Evolutionary conservation across 2,113 vertebrate genomes (phyloP), one percentile per base, ranked within the genome.

Genomic region (Stictonetta naevosa): DNA sequence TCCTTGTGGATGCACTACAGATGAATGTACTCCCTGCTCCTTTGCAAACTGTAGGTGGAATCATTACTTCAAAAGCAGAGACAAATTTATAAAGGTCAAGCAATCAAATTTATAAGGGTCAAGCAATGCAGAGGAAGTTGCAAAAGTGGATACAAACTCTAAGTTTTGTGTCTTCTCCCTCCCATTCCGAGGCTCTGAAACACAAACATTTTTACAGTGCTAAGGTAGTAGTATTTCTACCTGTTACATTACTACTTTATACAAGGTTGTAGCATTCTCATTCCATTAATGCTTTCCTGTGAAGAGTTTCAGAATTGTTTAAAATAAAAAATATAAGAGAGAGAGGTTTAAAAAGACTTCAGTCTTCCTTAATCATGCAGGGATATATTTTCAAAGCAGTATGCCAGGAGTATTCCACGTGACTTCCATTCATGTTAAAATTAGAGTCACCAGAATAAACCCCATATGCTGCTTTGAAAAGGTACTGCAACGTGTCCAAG

Each of bases 341-440:
- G 6, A 77, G 68, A 52, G 22, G 25, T 36, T 94, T 92, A 73
- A 93, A 93, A 92, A 94, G 71, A 75, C 86, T 91, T 94, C 83
- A 85, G 80, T 69, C 92, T 96, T 93, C 83, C 86, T 92, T 93
- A 93, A 95, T 91, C 83, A 88, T 79, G 81, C 66, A 96, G 86
- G 93, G 88, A 92, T 96, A 55, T 95, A 96, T 94, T 96, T 96
- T 95, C 95, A 95, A 96, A 94, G 90, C 96, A 64, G 50, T 79
- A 91, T 94, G 88, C 93, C 74, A 88, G 67, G 86, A 96, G 77
- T 91, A 95, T 87, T 94, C 95, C 96, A 96, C 69, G 88, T 97
- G 96, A 97, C 92, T 96, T 67, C 55, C 95, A 96, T 97, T 97
- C 95, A 97, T 94, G 96, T 97, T 97, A 96, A 97, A 97, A 97